Base-by-base conservation (phyloP, 2,797 vertebrate genomes). In the Thalassophryne amazonica region DNA sequence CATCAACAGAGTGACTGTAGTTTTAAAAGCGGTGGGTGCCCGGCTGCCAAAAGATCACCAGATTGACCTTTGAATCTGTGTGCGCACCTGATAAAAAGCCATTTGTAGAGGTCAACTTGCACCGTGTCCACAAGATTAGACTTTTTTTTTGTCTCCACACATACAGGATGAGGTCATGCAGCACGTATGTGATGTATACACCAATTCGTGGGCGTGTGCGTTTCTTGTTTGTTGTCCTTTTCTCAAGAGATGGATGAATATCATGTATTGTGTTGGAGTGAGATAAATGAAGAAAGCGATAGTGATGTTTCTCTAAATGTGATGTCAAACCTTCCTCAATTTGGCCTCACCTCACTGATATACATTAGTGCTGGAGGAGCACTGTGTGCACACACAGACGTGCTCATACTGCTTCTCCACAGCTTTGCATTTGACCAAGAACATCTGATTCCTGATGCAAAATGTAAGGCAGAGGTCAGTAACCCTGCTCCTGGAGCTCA, bases 291-390 rank as follows among this genome's bases (percentile, higher is more conserved):
- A 51, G 24, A 39, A 73, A 50, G 38, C 43, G 43, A 37, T 40
- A 46, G 21, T 45, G 66, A 52, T 76, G 55, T 72, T 71, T 64
- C 61, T 69, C 29, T 62, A 81, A 82, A 76, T 80, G 61, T 73
- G 46, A 71, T 73, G 77, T 78, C 66, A 47, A 28, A 56, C 17
- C 46, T 49, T 33, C 70, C 58, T 21, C 7, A 32, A 42, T 19
- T 27, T 16, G 37, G 31, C 59, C 57, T 78, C 57, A 17, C 46
- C 62, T 62, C 52, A 30, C 50, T 49, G 64, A 69, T 29, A 48
- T 18, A 41, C 66, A 68, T 75, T 56, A 40, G 80, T 85, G 33
- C 51, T 28, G 47, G 13, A 43, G 46, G 37, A 27, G 47, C 14
- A 34, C 36, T 45, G 27, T 16, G 34, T 20, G 9, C 31, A 15